A percentile compares a stretch with the other conserved stretches of the same genome.
Conservation (phyloP, 2,797 vertebrate species). For the Avahi laniger region DNA sequence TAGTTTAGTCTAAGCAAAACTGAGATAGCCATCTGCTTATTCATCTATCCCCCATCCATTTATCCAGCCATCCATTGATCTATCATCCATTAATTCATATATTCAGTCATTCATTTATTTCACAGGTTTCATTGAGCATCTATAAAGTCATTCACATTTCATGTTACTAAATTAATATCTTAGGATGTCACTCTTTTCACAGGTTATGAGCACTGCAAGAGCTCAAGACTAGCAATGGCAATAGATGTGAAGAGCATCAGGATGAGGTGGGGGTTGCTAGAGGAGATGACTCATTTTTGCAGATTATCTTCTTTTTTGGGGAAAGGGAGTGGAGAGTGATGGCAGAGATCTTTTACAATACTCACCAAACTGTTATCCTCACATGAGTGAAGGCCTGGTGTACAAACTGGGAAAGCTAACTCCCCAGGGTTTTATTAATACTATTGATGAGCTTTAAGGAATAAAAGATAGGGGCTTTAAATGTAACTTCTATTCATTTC, state of each 20-base stretch:
- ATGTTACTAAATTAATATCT: background rate
- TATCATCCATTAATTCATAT: background rate
- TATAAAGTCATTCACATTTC: background rate
- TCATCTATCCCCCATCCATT: rapidly evolving
- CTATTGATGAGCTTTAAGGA: slow-evolving; percentile 44
- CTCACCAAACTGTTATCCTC: background rate
- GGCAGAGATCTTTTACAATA: background rate
- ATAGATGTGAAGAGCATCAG: background rate
- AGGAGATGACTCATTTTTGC: background rate
- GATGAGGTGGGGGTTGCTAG: background rate
- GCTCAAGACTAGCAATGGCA: background rate
- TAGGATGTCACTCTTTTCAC: background rate
- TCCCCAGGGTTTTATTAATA: background rate
- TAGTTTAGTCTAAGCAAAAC: background rate
- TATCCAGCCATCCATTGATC: background rate
- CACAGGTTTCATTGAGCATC: background rate
- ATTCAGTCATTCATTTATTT: background rate
- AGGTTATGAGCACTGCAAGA: background rate
- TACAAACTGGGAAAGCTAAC: background rate
- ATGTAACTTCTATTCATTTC: slow-evolving; percentile 25
- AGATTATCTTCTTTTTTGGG: background rate
- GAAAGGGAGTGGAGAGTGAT: background rate
- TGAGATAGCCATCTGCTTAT: background rate
- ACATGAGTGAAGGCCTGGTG: background rate
- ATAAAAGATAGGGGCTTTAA: background rate